A percentile compares a stretch with the other conserved stretches of the same genome.
Evolutionary conservation across 2,888 invertebrate genomes (phyloP).

Genomic region (Ormyrus rosae): DNA sequence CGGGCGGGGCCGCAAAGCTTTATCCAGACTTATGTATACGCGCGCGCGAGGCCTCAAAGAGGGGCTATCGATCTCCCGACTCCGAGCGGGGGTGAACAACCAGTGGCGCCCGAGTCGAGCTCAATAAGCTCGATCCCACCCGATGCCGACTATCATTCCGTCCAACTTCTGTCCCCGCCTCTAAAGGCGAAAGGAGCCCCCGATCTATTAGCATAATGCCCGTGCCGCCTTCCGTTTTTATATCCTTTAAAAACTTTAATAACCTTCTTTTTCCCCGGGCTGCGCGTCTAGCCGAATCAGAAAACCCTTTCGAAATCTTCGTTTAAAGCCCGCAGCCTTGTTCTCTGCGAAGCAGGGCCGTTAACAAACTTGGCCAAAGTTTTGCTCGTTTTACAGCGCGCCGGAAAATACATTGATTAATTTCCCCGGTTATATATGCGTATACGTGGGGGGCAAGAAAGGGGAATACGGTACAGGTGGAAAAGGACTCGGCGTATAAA

Average conservation of each 20-base stretch:
- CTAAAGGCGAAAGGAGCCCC: too few species aligned
- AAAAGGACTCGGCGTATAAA: conserved; percentile 8
- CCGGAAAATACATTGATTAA: too few species aligned
- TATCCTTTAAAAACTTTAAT: too few species aligned
- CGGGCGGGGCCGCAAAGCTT: conserved; percentile 18
- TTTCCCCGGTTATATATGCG: not conserved
- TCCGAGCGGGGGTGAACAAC: conserved; percentile 19
- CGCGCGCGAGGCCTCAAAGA: conserved; percentile 20
- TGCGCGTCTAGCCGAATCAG: too few species aligned
- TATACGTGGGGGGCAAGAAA: not conserved
- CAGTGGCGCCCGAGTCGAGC: conserved; percentile 16
- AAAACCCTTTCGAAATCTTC: too few species aligned
- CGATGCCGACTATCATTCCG: not conserved
- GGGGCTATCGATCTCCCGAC: conserved; percentile 30
- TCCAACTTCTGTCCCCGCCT: not conserved
- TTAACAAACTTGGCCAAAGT: too few species aligned
- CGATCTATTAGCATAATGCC: too few species aligned
- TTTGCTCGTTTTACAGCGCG: too few species aligned
- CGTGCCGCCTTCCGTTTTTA: too few species aligned
- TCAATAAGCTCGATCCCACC: conserved; percentile 41
- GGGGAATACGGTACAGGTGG: conserved; percentile 1
- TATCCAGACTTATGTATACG: not conserved
- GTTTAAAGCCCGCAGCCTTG: too few species aligned
- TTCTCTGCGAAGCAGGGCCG: too few species aligned
- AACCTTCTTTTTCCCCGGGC: too few species aligned